phyloP scores from a whole-genome alignment of 2,888 invertebrate genomes.

The Cheilosia scutellata region DNA sequence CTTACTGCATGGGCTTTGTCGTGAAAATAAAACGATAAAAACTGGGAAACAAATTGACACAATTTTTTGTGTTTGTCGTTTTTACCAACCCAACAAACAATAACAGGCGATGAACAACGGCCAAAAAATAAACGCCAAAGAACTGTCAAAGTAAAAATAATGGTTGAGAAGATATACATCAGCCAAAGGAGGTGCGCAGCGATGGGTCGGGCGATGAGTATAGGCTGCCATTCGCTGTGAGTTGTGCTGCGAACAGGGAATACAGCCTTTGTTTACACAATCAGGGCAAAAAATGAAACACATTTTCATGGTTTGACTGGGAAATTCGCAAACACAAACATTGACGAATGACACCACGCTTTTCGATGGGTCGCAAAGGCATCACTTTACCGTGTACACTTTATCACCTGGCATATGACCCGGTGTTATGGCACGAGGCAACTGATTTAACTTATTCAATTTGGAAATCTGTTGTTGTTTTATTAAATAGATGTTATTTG shows the following conservation, averaged over 20 bases:
- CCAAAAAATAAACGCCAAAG: slow-evolving; percentile 30
- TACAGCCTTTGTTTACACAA: slow-evolving; percentile 37
- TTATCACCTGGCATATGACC: slow-evolving; percentile 45
- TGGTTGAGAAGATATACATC: slow-evolving; percentile 49
- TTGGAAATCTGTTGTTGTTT: slow-evolving; percentile 37
- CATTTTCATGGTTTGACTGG: slow-evolving; percentile 49
- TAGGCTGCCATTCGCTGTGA: background rate
- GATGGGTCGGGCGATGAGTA: background rate
- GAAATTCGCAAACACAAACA: slow-evolving; percentile 61
- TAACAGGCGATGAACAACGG: background rate
- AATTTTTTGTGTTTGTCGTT: slow-evolving; percentile 33
- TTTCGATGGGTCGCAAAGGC: background rate
- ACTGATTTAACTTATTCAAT: slow-evolving; percentile 58
- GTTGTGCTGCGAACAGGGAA: background rate
- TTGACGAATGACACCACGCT: slow-evolving; percentile 21
- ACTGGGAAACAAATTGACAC: slow-evolving; percentile 69
- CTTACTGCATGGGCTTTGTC: slow-evolving; percentile 1
- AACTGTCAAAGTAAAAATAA: slow-evolving; percentile 69
- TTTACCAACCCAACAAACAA: background rate
- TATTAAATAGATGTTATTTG: slow-evolving; percentile 29
- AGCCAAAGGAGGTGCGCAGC: background rate
- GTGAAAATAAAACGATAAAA: slow-evolving; percentile 61
- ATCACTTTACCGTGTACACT: slow-evolving; percentile 5
- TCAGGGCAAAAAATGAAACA: slow-evolving; percentile 13
- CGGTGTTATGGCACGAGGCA: slow-evolving; percentile 18